Evolutionary conservation across 1,140 invertebrate genomes (phyloP), one percentile per base, ranked within the genome.

Genomic region (Octopus sinensis): DNA sequence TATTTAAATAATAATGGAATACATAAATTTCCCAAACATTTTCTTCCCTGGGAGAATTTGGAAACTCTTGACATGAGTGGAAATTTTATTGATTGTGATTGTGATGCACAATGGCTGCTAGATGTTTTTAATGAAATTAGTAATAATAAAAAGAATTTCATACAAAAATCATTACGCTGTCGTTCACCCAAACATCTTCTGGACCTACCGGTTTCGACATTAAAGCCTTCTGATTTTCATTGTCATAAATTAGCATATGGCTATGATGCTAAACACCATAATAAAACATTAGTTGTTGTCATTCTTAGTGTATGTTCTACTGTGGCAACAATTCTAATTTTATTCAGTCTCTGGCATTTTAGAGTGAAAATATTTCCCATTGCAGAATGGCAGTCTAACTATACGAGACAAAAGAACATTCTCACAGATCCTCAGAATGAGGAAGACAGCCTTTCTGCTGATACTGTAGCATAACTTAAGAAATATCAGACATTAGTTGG

Each of bases 1-100:
- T 77, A 52, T 51, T 51, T 77, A 12, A 77, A 77, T 51, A 77
- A 77, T 53, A 77, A 77, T 43, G 76, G 12, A 9, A 77, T 77
- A 43, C 6, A 51, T 13, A 77, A 53, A 17, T 77, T 77, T 77
- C 17, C 76, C 2, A 43, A 77, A 77, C 13, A 43, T 77, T 51
- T 77, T 7, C 43, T 77, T 6, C 13, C 17, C 17, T 77, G 76
- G 76, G 4, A 77, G 6, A 77, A 51, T 77, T 77, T 77, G 52
- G 12, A 17, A 6, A 13, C 30, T 52, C 30, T 77, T 77, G 76
- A 77, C 17, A 4, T 77, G 7, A 77, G 30, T 51, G 76, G 76
- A 51, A 77, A 77, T 17, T 52, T 17, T 13, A 77, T 77, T 43
- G 52, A 52, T 53, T 77, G 76, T 9, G 43, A 77, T 53, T 77